These are phyloP conservation scores for Merluccius polli DNA, from an alignment of 2,797 vertebrate genomes.

Conservation along the genomic window DNA sequence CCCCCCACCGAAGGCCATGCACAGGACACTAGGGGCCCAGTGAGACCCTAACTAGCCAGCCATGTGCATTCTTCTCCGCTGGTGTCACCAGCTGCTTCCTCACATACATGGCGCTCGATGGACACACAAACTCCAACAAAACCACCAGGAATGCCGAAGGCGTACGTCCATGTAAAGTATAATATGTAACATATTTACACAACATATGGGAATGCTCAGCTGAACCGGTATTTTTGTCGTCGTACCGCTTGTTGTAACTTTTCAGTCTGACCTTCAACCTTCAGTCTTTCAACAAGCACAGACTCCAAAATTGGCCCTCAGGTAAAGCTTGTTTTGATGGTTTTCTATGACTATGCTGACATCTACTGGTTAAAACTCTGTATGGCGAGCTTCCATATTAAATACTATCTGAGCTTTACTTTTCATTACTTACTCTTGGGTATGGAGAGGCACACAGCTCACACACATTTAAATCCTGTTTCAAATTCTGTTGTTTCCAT, in stretches of 20 bases:
- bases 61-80: neutral
- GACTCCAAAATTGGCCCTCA: neutral
- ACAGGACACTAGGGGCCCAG: neutral
- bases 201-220: neutral
- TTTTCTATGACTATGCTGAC: neutral
- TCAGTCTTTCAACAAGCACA: neutral
- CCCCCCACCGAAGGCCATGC: neutral
- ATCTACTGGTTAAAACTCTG: neutral
- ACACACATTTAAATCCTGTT: neutral
- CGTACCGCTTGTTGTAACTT: too few species aligned
- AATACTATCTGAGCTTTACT: neutral
- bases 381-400: neutral
- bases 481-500: neutral
- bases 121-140: neutral
- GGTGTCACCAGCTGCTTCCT: neutral
- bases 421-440: too few species aligned
- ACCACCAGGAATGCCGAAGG: neutral
- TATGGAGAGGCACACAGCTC: too few species aligned
- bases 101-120: neutral
- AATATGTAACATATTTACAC: neutral
- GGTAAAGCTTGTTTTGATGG: neutral
- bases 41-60: neutral
- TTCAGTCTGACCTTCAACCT: too few species aligned
- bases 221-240: neutral
- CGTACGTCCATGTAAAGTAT: neutral